Percentiles rank a stretch among this genome's conserved stretches.
Conservation (phyloP, 2,797 vertebrate species). For the Todus mexicanus region DNA sequence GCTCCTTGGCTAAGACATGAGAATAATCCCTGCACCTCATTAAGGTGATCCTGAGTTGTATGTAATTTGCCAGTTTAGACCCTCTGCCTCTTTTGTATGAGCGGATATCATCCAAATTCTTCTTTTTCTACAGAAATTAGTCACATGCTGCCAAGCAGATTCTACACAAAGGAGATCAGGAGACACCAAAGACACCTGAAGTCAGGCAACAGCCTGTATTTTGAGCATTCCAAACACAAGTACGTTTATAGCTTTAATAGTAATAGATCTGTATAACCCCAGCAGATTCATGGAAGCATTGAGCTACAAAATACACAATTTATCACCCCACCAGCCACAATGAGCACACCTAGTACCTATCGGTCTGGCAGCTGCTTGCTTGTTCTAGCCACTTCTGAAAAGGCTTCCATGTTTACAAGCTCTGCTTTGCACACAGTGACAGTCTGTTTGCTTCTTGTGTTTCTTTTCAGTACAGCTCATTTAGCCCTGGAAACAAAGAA, state of each 20-base stretch:
- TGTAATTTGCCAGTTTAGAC: neutral
- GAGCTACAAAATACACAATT: neutral
- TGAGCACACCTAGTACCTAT: neutral
- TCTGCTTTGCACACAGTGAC: neutral
- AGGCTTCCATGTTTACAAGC: neutral
- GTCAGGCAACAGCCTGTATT: neutral
- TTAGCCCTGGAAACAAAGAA: slow-evolving; percentile 9
- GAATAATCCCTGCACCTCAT: neutral
- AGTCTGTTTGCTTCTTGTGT: neutral
- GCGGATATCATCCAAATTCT: neutral
- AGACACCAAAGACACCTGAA: neutral
- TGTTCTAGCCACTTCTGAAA: neutral
- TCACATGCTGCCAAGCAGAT: neutral
- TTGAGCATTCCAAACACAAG: neutral
- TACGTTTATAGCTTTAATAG: neutral
- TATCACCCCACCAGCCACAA: neutral
- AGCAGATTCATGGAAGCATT: neutral
- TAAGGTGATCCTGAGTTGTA: neutral
- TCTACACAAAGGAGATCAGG: neutral
- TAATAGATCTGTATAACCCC: neutral
- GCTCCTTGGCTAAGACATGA: neutral
- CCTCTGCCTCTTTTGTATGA: neutral
- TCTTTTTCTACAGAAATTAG: neutral
- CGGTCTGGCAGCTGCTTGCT: neutral
- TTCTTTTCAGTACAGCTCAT: neutral